These are phyloP conservation scores for Stenodema calcarata DNA, from an alignment of 2,888 invertebrate genomes.

Conservation along the genomic window DNA sequence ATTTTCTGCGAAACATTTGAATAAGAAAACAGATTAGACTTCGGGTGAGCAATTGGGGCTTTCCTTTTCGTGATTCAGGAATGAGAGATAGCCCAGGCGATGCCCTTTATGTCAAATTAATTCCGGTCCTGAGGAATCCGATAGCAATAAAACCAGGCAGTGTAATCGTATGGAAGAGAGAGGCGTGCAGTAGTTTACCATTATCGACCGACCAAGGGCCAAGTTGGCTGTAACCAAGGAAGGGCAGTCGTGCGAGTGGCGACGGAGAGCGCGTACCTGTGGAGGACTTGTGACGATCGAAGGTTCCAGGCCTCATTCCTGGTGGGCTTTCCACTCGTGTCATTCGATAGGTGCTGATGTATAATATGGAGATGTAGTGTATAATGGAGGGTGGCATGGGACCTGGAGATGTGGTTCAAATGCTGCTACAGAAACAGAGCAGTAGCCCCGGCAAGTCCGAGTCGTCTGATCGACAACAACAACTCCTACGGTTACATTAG, in stretches of 20 bases:
- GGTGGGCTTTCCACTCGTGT: neutral
- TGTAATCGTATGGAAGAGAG: neutral
- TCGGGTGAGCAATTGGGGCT: neutral
- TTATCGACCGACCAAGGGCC: slow-evolving; percentile 15
- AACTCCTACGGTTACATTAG: neutral
- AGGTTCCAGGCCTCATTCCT: neutral
- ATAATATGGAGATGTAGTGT: neutral
- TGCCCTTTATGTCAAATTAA: slow-evolving; percentile 12
- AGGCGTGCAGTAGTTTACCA: slow-evolving; percentile 31
- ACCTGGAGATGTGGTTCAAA: slow-evolving; percentile 48
- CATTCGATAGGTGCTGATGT: neutral
- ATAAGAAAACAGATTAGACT: neutral
- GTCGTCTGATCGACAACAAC: neutral
- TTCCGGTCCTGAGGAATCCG: neutral
- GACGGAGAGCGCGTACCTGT: neutral
- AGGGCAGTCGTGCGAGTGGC: slow-evolving; percentile 13
- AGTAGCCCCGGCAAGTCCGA: slow-evolving; percentile 44
- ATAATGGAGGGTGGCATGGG: neutral
- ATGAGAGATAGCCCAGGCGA: neutral
- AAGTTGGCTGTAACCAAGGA: slow-evolving; percentile 35
- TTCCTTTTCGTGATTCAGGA: neutral
- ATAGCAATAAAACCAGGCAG: neutral
- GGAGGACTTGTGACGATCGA: neutral
- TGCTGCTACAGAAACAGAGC: slow-evolving; percentile 49
- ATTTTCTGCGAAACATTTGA: neutral